Conservation (phyloP, 1,140 invertebrate genomes). For the Brachionus rubens region DNA sequence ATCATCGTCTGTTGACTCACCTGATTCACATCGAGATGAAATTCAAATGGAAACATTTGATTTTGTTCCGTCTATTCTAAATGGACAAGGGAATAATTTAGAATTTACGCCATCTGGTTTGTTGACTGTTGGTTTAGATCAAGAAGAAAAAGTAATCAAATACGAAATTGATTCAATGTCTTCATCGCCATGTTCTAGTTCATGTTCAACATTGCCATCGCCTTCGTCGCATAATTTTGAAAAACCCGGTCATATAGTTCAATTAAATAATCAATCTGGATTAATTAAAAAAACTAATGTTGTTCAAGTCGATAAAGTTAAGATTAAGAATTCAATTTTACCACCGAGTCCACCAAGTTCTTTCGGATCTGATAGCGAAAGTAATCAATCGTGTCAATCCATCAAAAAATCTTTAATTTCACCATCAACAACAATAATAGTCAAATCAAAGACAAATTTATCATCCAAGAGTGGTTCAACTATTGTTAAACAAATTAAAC, state of each 20-base stretch:
- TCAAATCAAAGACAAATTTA: not conserved
- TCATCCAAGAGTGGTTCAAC: not conserved
- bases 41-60: not conserved
- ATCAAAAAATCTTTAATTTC: not conserved
- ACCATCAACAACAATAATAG: not conserved
- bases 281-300: not conserved
- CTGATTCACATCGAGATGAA: not conserved
- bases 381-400: conserved; percentile 24
- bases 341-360: conserved; percentile 39
- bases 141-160: not conserved
- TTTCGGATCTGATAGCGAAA: conserved; percentile 38
- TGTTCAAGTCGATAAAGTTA: not conserved
- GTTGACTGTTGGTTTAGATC: not conserved
- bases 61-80: not conserved
- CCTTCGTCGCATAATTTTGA: not conserved
- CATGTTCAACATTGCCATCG: not conserved
- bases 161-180: not conserved
- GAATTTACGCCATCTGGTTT: not conserved
- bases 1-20: not conserved
- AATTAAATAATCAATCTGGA: too few species aligned
- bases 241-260: not conserved
- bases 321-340: not conserved
- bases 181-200: not conserved
- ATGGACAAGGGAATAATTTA: not conserved
- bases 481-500: not conserved